A percentile compares a stretch with the other conserved stretches of the same genome.
phyloP scores from a whole-genome alignment of 2,113 vertebrate genomes.

The Bagarius yarrelli region DNA sequence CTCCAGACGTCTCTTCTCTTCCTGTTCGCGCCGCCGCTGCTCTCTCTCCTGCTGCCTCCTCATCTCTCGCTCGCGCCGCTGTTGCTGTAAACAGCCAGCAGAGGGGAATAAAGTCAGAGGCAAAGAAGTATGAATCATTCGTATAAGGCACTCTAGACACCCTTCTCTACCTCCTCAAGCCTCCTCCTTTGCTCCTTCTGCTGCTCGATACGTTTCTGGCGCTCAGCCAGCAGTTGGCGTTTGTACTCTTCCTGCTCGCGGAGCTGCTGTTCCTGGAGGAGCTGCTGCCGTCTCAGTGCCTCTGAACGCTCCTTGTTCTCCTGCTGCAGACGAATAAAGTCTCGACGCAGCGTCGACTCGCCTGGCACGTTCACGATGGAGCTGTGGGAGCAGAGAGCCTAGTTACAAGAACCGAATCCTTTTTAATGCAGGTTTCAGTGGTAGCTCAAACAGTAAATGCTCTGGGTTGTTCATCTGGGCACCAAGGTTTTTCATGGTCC shows the following conservation, averaged over 20 bases:
- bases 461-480: no score
- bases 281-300: slow-evolving; percentile 92
- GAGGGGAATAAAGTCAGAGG: slow-evolving; percentile 5
- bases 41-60: slow-evolving; percentile 95
- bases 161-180: slow-evolving; percentile 85
- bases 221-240: slow-evolving; percentile 90
- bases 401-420: no score
- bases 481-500: no score
- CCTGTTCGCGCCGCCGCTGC: slow-evolving; percentile 91
- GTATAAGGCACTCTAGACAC: not conserved
- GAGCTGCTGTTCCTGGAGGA: slow-evolving; percentile 95
- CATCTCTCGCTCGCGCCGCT: slow-evolving; percentile 93
- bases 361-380: slow-evolving; percentile 98
- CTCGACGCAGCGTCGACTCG: slow-evolving; percentile 92
- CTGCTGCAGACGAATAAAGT: slow-evolving; percentile 97
- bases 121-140: not conserved
- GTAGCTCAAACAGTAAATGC: no score
- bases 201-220: slow-evolving; percentile 94
- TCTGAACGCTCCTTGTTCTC: slow-evolving; percentile 98
- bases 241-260: slow-evolving; percentile 97
- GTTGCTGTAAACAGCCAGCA: slow-evolving; percentile 76
- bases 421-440: no score
- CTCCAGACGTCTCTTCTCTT: slow-evolving; percentile 89
- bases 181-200: slow-evolving; percentile 94
- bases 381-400: slow-evolving; percentile 60